Evolutionary conservation across 2,888 invertebrate species (phyloP).

Genomic region (Yponomeuta plumbellus): DNA sequence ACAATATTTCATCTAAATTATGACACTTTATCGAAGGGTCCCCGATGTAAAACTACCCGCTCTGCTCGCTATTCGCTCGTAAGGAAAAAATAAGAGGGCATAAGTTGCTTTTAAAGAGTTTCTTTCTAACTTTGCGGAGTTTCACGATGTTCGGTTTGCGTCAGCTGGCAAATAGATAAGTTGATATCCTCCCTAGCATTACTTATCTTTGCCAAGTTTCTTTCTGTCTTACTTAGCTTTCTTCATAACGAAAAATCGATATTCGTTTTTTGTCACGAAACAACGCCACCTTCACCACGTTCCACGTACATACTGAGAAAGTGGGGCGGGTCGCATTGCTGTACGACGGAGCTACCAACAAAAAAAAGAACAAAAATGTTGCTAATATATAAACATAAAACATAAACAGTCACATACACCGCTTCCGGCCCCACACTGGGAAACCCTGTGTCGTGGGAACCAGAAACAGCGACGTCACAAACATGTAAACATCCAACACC

Average conservation of each 20-base stretch:
- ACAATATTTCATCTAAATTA: conserved; percentile 65
- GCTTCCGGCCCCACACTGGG: too few relatives aligned
- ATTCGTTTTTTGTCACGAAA: background rate
- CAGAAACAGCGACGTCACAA: too few relatives aligned
- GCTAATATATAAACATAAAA: too few relatives aligned
- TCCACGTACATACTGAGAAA: too few relatives aligned
- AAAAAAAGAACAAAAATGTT: too few relatives aligned
- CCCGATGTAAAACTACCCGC: conserved; percentile 64
- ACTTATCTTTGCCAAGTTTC: conserved; percentile 5
- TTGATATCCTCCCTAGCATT: conserved; percentile 46
- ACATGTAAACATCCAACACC: too few relatives aligned
- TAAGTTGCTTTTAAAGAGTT: conserved; percentile 57
- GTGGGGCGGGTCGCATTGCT: too few relatives aligned
- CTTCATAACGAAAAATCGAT: background rate
- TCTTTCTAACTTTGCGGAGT: conserved; percentile 47
- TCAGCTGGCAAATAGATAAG: conserved; percentile 40
- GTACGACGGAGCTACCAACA: too few relatives aligned
- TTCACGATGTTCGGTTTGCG: conserved; percentile 52
- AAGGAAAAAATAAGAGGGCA: conserved; percentile 53
- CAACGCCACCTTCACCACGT: too few relatives aligned
- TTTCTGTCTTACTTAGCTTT: background rate
- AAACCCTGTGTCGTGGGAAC: too few relatives aligned
- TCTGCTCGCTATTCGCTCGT: conserved; percentile 52
- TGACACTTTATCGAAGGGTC: conserved; percentile 67
- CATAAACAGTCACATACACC: too few relatives aligned